These are phyloP conservation scores for Epinephelus malabaricus DNA, from an alignment of 2,797 vertebrate genomes.

Conservation along the genomic window DNA sequence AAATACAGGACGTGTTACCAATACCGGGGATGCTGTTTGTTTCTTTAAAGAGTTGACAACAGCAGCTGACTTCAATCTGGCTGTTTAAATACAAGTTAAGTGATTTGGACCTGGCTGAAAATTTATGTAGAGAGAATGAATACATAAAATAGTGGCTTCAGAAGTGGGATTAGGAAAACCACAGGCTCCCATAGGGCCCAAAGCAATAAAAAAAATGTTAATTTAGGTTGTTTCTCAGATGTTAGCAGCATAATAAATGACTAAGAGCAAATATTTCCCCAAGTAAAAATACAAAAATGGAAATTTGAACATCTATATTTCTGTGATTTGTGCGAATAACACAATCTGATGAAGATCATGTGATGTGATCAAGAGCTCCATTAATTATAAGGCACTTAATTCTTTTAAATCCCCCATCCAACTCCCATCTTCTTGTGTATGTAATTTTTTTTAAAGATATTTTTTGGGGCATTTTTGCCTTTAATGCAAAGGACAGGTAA, in stretches of 20 bases:
- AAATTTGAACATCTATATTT: background rate
- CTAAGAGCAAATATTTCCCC: background rate
- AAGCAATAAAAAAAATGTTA: background rate
- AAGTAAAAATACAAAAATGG: background rate
- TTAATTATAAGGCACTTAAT: background rate
- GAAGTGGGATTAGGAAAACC: conserved; percentile 1
- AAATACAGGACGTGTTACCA: conserved; percentile 12
- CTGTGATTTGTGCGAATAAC: background rate
- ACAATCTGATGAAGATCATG: background rate
- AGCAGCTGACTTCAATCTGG: conserved; percentile 14
- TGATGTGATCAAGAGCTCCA: background rate
- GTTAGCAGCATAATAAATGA: background rate
- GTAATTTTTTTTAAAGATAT: no score
- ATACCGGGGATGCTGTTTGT: background rate
- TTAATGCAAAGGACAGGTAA: no score
- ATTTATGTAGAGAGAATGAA: conserved; percentile 14
- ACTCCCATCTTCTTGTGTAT: background rate
- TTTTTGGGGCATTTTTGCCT: no score
- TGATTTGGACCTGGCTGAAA: background rate
- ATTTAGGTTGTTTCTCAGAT: conserved; percentile 2
- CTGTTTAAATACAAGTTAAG: background rate
- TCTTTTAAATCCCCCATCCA: background rate
- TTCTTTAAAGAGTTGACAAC: conserved; percentile 11
- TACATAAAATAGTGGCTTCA: background rate
- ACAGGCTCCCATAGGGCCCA: background rate